Conservation (phyloP, 2,888 invertebrate species). For the Hoplodrina blanda region DNA sequence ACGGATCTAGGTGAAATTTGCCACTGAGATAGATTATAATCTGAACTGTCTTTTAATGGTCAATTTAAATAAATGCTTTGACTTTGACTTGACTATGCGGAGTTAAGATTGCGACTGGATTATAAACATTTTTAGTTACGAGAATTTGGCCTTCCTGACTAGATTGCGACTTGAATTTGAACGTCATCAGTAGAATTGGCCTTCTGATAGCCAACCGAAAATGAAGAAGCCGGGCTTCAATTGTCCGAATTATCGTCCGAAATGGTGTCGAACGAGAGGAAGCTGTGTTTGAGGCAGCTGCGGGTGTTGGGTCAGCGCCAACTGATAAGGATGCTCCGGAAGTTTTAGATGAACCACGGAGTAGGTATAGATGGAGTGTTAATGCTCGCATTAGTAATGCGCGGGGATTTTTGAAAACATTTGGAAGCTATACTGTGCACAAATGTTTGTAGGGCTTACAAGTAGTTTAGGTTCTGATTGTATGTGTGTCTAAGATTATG, state of each 20-base stretch:
- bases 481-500: no score
- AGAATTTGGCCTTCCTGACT: no score
- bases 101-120: no score
- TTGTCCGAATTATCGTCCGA: slow-evolving; percentile 29
- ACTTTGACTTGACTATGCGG: no score
- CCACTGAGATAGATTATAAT: no score
- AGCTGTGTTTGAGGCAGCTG: slow-evolving; percentile 51
- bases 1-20: no score
- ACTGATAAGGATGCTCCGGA: slow-evolving; percentile 55
- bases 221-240: slow-evolving; percentile 23
- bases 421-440: background rate
- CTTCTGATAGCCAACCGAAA: slow-evolving; percentile 24
- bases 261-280: slow-evolving; percentile 49
- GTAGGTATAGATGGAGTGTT: background rate
- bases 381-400: no score
- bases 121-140: no score
- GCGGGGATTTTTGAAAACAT: background rate
- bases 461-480: background rate
- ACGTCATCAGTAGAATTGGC: no score
- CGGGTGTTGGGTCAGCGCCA: slow-evolving; percentile 55
- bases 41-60: no score
- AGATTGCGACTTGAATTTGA: no score
- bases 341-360: slow-evolving; percentile 45
- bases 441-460: background rate
- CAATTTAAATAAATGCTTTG: no score